Base-by-base conservation (phyloP, 2,888 invertebrate genomes). In the Ophion ventricosus region DNA sequence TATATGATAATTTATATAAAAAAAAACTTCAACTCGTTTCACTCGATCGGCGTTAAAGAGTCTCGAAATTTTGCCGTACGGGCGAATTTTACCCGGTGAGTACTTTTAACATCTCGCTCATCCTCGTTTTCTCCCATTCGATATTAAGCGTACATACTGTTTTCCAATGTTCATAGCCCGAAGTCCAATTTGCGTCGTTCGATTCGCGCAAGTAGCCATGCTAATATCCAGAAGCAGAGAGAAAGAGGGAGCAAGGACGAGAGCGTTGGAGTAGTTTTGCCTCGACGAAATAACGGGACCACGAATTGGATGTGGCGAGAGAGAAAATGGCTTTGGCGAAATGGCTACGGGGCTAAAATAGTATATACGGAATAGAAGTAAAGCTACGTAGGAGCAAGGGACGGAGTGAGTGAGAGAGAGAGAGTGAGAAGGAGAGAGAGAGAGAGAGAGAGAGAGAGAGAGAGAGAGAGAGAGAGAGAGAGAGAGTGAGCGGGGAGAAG, bases 241-340 rank as follows among this genome's bases (percentile, higher is more conserved):
- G 61, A 25, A n/a, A 57, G 76, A 54, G 29, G 1, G n/a, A 10
- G 10, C n/a, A 8, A 14, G 66, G 23, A 20, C n/a, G 69, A 29
- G 61, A 20, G 43, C 17, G 23, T 25, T 5, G n/a, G 17, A 66
- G 73, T 57, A 82, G 80, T 84, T 75, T 77, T 57, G 54, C 59
- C 56, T 80, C 72, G 84, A 75, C 72, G 78, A 80, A 83, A 84
- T 87, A 87, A 86, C 86, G 78, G 82, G 67, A 84, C 82, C 83
- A 82, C 83, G 85, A 87, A 85, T 86, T 86, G 86, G 86, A 87
- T 86, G 83, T 83, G 85, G 80, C 80, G 78, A 81, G 79, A 83
- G 84, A 83, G 79, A 84, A 85, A 87, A 87, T 85, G 87, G 85
- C 17, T 78, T 61, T 80, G 85, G 74, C 66, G 80, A 80, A 86